These are phyloP conservation scores for Coleophora deauratella DNA, from an alignment of 2,888 invertebrate species.

Conservation along the genomic window DNA sequence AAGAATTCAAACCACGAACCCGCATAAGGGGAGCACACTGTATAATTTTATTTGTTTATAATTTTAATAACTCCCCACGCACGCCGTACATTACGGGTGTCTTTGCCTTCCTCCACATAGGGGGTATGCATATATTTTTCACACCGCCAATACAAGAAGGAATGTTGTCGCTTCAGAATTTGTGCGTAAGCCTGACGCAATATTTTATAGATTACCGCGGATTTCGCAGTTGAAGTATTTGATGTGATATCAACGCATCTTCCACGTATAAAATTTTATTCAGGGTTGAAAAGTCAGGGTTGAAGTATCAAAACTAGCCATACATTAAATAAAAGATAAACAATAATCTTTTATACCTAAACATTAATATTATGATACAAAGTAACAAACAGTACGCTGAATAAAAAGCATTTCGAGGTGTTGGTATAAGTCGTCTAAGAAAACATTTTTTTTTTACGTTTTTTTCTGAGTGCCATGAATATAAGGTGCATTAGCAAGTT, in stretches of 20 bases:
- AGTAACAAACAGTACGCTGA: no score
- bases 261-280: background rate
- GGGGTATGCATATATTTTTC: constrained; percentile 66
- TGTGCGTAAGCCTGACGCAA: constrained; percentile 48
- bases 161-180: constrained; percentile 69
- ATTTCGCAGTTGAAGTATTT: constrained; percentile 57
- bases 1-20: constrained; percentile 45
- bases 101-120: constrained; percentile 9
- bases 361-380: no score
- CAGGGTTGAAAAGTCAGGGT: no score
- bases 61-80: constrained; percentile 67
- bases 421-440: no score
- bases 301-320: no score
- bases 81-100: constrained; percentile 33
- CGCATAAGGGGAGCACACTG: constrained; percentile 33
- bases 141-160: constrained; percentile 51
- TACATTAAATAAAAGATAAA: no score
- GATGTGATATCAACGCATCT: constrained; percentile 25
- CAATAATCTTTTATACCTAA: no score
- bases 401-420: no score
- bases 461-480: no score
- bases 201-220: constrained; percentile 69
- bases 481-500: constrained; percentile 19
- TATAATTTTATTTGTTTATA: constrained; percentile 73
- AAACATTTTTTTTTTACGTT: no score